phyloP scores from a whole-genome alignment of 2,888 invertebrate genomes.

The Hedychridium roseum region DNA sequence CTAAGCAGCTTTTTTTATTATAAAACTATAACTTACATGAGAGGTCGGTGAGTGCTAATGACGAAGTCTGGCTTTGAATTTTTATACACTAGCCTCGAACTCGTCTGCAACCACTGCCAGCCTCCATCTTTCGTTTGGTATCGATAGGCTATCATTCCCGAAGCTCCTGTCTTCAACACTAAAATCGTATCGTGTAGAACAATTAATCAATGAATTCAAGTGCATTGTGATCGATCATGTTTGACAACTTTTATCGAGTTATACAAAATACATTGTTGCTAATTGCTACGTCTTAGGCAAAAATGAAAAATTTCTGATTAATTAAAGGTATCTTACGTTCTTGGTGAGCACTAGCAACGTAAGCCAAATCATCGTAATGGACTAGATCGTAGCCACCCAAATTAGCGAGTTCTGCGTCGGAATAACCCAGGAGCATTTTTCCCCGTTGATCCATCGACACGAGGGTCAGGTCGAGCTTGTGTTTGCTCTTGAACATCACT shows the following conservation, averaged over 20 bases:
- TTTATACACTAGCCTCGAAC: constrained; percentile 96
- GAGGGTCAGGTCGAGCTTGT: constrained; percentile 94
- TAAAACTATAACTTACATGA: constrained; percentile 83
- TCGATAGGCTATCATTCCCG: constrained; percentile 98
- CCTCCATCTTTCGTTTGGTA: constrained; percentile 93
- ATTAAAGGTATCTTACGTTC: constrained; percentile 81
- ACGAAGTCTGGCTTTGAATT: constrained; percentile 99
- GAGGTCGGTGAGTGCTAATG: constrained; percentile 96
- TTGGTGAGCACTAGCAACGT: constrained; percentile 98
- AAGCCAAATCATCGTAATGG: constrained; percentile 96
- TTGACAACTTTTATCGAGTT: too few species aligned
- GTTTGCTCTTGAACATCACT: constrained; percentile 99
- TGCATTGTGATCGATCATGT: too few species aligned
- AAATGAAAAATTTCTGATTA: not conserved
- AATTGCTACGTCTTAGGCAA: not conserved
- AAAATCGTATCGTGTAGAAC: constrained; percentile 60
- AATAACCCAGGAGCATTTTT: constrained; percentile 92
- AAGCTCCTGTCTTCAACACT: constrained; percentile 99
- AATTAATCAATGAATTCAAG: not conserved
- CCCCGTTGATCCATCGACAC: constrained; percentile 98
- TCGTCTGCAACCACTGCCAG: constrained; percentile 99
- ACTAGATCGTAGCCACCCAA: constrained; percentile 98
- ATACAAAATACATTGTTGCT: not conserved
- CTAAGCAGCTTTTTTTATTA: not conserved
- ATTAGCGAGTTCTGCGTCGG: constrained; percentile 88